Conservation (phyloP, 1,140 invertebrate genomes). For the Phthorimaea operculella region DNA sequence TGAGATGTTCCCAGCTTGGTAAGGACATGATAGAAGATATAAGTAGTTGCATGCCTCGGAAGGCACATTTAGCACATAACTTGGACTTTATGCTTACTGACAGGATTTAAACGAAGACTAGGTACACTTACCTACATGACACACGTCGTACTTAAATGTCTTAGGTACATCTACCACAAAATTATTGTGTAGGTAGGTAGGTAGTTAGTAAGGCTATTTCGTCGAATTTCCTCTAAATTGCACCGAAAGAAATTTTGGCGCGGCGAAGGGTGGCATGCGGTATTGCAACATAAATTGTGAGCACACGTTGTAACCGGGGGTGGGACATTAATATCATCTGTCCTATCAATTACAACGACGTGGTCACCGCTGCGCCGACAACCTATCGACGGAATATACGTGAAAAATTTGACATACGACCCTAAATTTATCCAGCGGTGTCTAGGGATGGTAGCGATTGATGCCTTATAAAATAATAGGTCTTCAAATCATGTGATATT, state of each 20-base stretch:
- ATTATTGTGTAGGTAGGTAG: too few relatives aligned
- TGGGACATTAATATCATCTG: constrained; percentile 49
- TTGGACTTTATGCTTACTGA: too few relatives aligned
- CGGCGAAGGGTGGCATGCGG: constrained; percentile 8
- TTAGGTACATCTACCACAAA: too few relatives aligned
- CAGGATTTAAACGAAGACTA: too few relatives aligned
- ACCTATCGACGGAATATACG: constrained; percentile 38
- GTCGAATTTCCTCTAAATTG: constrained; percentile 1
- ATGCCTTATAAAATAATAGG: too few relatives aligned
- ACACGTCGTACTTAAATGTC: too few relatives aligned
- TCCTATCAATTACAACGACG: constrained; percentile 50
- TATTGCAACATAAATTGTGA: constrained; percentile 48
- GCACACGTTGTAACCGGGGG: constrained; percentile 34
- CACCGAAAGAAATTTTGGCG: not conserved
- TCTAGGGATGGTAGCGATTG: constrained; percentile 1
- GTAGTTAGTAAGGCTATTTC: not conserved
- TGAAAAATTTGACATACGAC: constrained; percentile 42
- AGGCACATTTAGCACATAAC: too few relatives aligned
- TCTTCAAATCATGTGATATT: too few relatives aligned
- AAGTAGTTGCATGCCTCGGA: too few relatives aligned
- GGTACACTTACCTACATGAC: too few relatives aligned
- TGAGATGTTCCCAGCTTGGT: too few relatives aligned
- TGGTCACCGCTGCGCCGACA: constrained; percentile 39
- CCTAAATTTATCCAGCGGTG: constrained; percentile 25
- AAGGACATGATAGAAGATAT: too few relatives aligned